Percentiles rank a stretch among this genome's conserved stretches.
phyloP scores from a whole-genome alignment of 2,888 invertebrate species.

The Acronicta leporina region DNA sequence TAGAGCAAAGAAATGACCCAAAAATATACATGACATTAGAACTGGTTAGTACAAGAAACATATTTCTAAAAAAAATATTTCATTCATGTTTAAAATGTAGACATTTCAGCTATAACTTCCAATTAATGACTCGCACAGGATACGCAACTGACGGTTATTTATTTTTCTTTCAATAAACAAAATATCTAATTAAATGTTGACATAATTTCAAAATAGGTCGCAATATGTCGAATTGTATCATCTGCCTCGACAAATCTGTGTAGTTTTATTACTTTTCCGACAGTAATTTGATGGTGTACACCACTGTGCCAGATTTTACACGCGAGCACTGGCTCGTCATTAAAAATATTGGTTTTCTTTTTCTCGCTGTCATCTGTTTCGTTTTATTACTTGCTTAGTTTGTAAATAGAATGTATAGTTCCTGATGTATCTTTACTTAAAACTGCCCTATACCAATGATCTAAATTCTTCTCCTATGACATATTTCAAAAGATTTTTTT shows the following conservation, averaged over 20 bases:
- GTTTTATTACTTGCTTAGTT: background rate
- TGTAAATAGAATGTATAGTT: slow-evolving; percentile 3
- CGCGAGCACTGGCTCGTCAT: slow-evolving; percentile 1
- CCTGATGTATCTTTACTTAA: no score
- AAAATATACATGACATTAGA: background rate
- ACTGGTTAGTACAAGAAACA: no score
- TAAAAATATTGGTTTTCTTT: slow-evolving; percentile 5
- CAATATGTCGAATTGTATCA: slow-evolving; percentile 34
- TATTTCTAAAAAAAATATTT: no score
- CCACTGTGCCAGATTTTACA: slow-evolving; percentile 33
- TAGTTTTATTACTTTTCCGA: slow-evolving; percentile 46
- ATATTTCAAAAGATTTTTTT: no score
- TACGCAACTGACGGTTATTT: background rate
- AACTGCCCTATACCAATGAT: no score
- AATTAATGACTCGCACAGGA: slow-evolving; percentile 1
- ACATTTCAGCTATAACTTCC: background rate
- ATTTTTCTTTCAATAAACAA: slow-evolving; percentile 12
- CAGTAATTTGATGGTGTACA: slow-evolving; percentile 36
- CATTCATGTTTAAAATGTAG: background rate
- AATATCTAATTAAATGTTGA: slow-evolving; percentile 21
- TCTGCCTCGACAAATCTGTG: slow-evolving; percentile 31
- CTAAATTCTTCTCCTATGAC: no score
- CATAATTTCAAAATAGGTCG: slow-evolving; percentile 36
- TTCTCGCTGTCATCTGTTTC: slow-evolving; percentile 4
- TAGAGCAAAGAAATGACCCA: slow-evolving; percentile 8